These are phyloP conservation scores for Engystomops pustulosus DNA, from an alignment of 2,113 vertebrate species.

Conservation along the genomic window DNA sequence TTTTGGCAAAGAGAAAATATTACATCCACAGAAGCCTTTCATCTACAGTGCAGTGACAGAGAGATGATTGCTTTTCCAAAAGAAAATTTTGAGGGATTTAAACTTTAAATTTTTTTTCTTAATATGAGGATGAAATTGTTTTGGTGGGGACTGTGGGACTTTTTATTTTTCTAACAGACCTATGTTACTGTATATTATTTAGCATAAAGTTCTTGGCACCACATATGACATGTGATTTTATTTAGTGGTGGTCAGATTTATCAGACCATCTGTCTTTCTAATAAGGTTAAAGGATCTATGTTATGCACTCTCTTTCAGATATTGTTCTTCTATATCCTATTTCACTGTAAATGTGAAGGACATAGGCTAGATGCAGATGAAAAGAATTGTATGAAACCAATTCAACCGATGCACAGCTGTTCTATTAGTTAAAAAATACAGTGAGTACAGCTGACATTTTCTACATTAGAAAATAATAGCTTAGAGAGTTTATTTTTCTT, in stretches of 20 bases:
- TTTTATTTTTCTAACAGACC: constrained; percentile 27
- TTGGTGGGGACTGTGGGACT: not conserved
- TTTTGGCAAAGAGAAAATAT: not conserved
- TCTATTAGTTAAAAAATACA: not conserved
- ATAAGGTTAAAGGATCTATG: not conserved
- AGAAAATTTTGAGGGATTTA: constrained; percentile 36
- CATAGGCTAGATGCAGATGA: not conserved
- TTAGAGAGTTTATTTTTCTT: not conserved
- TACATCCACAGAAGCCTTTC: constrained; percentile 4
- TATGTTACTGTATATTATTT: constrained; percentile 20
- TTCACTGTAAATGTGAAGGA: not conserved
- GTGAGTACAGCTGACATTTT: not conserved
- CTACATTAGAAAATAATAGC: not conserved
- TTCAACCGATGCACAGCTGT: not conserved
- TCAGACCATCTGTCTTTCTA: constrained; percentile 42
- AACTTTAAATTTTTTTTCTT: constrained; percentile 30
- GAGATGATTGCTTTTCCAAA: constrained; percentile 38
- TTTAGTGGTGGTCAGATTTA: constrained; percentile 34
- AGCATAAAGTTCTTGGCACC: not conserved
- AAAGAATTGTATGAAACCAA: not conserved
- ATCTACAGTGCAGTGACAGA: not conserved
- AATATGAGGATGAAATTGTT: not conserved
- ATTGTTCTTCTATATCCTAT: not conserved
- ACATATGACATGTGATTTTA: not conserved
- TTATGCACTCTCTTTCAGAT: not conserved